phyloP scores from a whole-genome alignment of 2,797 vertebrate genomes.

The Caiman crocodilus region DNA sequence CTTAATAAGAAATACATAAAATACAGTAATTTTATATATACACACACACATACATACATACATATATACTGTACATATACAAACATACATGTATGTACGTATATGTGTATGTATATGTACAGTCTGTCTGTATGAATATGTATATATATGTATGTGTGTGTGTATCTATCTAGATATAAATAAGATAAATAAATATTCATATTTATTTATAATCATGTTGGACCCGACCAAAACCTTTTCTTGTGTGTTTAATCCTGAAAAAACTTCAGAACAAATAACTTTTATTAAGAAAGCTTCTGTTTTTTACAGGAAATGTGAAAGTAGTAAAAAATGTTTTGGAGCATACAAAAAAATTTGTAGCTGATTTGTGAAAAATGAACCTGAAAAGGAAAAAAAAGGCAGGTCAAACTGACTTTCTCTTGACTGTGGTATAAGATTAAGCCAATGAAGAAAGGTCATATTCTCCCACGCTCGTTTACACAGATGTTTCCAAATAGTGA shows the following conservation, averaged over 20 bases:
- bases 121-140: neutral
- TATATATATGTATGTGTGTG: neutral
- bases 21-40: too few species aligned
- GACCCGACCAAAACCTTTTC: neutral
- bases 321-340: neutral
- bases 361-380: neutral
- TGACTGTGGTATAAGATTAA: constrained; percentile 42
- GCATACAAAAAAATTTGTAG: neutral
- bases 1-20: neutral
- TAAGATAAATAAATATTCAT: too few species aligned
- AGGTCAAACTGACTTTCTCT: constrained; percentile 32
- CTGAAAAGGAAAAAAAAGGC: constrained; percentile 27
- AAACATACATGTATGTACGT: neutral
- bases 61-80: too few species aligned
- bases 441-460: constrained; percentile 29
- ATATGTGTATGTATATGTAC: neutral
- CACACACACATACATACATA: too few species aligned
- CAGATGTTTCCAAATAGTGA: constrained; percentile 36
- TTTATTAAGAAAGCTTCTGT: neutral
- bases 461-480: constrained; percentile 53
- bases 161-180: too few species aligned
- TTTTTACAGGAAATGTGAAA: neutral
- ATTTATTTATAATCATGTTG: too few species aligned
- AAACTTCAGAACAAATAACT: neutral
- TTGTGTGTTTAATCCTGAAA: neutral